Percentiles rank a stretch among this genome's conserved stretches.
Conservation (phyloP, 2,113 vertebrate genomes). For the Nibea albiflora region DNA sequence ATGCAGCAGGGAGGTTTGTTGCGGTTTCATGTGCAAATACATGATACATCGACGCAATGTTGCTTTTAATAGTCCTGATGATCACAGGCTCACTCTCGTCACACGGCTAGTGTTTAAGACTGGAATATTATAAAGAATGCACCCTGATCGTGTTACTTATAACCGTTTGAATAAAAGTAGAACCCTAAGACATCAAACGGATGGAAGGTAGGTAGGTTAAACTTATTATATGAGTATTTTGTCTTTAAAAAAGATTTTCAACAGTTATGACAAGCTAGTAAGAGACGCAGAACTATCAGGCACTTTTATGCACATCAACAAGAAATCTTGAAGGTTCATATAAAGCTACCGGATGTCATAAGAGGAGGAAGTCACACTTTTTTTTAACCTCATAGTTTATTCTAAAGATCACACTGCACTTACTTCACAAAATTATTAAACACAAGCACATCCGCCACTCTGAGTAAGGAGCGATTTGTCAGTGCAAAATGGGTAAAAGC, state of each 20-base stretch:
- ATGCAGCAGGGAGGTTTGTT: neutral
- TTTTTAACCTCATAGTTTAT: conserved; percentile 9
- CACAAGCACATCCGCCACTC: conserved; percentile 1
- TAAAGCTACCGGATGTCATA: conserved; percentile 12
- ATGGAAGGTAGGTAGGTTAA: conserved; percentile 3
- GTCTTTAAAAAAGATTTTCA: neutral
- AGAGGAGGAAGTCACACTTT: neutral
- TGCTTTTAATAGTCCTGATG: conserved; percentile 63
- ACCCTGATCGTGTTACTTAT: neutral
- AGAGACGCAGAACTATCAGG: neutral
- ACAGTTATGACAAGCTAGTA: neutral
- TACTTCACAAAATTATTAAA: conserved; percentile 13
- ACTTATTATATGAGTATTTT: neutral
- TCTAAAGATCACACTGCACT: neutral
- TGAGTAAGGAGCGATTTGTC: conserved; percentile 4
- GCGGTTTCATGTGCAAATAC: neutral
- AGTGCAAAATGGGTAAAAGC: conserved; percentile 20
- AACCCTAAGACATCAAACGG: neutral
- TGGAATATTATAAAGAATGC: neutral
- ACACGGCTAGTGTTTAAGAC: neutral
- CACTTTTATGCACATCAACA: neutral
- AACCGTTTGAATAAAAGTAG: neutral
- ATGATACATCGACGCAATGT: neutral
- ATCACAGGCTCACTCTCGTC: conserved; percentile 56
- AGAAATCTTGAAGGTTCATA: neutral